Evolutionary conservation across 2,113 vertebrate genomes (phyloP), one percentile per base, ranked within the genome.

Genomic region (Phalacrocorax carbo): DNA sequence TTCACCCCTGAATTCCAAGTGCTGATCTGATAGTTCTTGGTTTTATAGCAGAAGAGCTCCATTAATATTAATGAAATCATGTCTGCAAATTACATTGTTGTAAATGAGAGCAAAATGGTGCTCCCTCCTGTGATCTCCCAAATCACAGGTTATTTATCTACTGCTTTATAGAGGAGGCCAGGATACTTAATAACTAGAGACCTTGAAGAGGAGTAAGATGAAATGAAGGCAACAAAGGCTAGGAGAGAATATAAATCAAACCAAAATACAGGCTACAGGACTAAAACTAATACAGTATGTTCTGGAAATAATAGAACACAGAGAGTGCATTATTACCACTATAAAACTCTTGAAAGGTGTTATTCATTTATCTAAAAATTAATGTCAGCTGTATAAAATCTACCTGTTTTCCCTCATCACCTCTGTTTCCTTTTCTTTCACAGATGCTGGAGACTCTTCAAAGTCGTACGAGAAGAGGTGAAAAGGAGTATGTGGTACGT

Each of bases 401-500:
- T 99, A 99, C 98, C 98, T 99, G 98, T 86, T 97, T 94, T 97
- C 97, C 95, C 96, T 97, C 90, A 98, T 98, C 76, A 97, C 54
- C 95, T 98, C 98, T 68, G 97, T 86, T 96, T 97, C 97, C 96
- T 98, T 98, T 75, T 98, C 98, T 93, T 97, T 97, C 75, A 95
- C 65, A 87, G 97, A 60, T 73, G 93, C 94, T 95, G 98, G 97
- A 82, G 98, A 94, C 69, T 99, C 98, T 54, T 99, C 98, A 46
- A 99, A 98, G 97, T 99, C 99, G 6, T 99, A 98, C 0, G 97
- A 98, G 98, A 99, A 99, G 90, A 98, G 99, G 94, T 99, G 99
- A 95, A 99, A 99, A 90, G 99, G 99, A 25, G 98, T 98, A 94
- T 99, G 99, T 27, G 99, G 99, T 81, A 99, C 97, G 78, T 99